These are phyloP conservation scores for Furnarius figulus DNA, from an alignment of 2,113 vertebrate species.

Conservation along the genomic window DNA sequence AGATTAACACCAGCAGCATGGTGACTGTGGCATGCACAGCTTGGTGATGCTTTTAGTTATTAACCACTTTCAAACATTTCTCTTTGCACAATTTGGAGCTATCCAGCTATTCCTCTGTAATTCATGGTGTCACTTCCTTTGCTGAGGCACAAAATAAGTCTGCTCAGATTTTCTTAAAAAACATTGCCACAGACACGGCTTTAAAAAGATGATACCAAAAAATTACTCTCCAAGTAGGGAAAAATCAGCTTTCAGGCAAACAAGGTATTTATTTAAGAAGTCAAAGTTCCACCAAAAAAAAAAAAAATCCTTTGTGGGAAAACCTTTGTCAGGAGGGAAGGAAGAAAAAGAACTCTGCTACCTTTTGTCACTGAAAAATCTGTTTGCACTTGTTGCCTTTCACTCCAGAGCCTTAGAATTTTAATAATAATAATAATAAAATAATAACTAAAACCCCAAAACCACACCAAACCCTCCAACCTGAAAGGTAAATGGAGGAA, in stretches of 20 bases:
- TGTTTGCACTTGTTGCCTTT: background rate
- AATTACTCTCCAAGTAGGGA: background rate
- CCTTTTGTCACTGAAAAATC: background rate
- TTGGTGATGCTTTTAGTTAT: background rate
- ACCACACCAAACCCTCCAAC: background rate
- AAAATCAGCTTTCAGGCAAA: background rate
- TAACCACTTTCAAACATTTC: background rate
- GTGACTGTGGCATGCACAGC: background rate
- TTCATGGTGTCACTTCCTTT: fast-evolving
- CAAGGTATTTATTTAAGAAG: background rate
- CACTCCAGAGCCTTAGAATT: background rate
- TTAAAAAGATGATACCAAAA: background rate
- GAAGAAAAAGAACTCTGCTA: background rate
- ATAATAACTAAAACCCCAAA: too few species aligned
- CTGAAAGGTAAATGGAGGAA: background rate
- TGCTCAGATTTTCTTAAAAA: background rate
- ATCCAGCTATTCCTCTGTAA: background rate
- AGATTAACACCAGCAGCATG: background rate
- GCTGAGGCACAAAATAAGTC: background rate
- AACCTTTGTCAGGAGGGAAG: background rate
- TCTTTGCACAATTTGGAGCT: background rate
- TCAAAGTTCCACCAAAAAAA: background rate
- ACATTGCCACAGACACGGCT: background rate
- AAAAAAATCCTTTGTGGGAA: background rate
- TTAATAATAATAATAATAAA: background rate